A percentile compares a stretch with the other conserved stretches of the same genome.
Evolutionary conservation across 2,888 invertebrate genomes (phyloP).

Genomic region (Lordiphosa andalusiaca): DNA sequence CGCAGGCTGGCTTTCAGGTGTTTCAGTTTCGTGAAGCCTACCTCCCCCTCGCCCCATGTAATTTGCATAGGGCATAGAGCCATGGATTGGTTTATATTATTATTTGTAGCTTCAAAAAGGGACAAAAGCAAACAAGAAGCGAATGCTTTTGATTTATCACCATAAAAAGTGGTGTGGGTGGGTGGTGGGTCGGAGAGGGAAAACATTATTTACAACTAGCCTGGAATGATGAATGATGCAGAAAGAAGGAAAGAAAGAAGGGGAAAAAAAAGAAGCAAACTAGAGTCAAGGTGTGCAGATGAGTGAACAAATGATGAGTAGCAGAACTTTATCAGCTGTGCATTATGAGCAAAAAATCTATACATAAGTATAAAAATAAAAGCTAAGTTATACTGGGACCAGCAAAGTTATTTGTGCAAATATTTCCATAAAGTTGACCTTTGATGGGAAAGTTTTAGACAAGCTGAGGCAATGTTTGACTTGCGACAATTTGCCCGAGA

Average conservation of each 20-base stretch:
- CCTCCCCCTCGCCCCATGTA: conserved; percentile 7
- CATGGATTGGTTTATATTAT: conserved; percentile 1
- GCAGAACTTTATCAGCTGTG: background rate
- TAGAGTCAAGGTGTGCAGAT: conserved; percentile 27
- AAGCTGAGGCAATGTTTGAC: too few species aligned
- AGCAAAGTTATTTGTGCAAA: too few species aligned
- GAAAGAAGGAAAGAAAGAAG: too few species aligned
- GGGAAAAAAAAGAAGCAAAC: conserved; percentile 6
- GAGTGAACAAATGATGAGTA: background rate
- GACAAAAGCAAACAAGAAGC: background rate
- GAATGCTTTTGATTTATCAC: conserved; percentile 71
- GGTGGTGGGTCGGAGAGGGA: conserved; percentile 45
- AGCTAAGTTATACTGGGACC: too few species aligned
- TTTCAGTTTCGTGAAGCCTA: too few species aligned
- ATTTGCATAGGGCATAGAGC: conserved; percentile 32
- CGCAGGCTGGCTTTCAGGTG: conserved; percentile 16
- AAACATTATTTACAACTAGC: conserved; percentile 75
- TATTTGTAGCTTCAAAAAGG: background rate
- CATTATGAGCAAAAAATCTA: too few species aligned
- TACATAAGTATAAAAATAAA: too few species aligned
- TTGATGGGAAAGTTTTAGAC: too few species aligned
- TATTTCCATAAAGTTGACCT: too few species aligned
- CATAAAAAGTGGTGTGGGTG: conserved; percentile 64
- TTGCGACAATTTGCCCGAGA: too few species aligned
- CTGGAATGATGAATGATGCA: conserved; percentile 71